Base-by-base conservation (phyloP, 2,888 invertebrate species). In the Euphydryas editha region DNA sequence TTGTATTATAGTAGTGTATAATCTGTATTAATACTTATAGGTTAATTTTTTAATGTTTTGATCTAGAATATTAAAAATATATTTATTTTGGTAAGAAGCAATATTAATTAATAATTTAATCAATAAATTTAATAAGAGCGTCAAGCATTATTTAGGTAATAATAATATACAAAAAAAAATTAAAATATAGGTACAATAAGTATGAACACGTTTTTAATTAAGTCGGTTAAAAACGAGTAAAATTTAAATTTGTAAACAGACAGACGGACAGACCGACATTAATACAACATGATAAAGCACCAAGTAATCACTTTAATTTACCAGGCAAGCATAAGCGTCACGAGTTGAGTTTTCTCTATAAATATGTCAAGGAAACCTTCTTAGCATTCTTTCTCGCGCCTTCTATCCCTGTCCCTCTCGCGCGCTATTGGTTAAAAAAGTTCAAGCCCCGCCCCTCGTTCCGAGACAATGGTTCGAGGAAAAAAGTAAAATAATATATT, bases 371-470 rank as follows among this genome's bases (percentile, higher is more conserved):
- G 79, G 76, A 73, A 74, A 75, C 47, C 65, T 68, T 75, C 75
- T 60, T 58, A n/a, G 75, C 81, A 72, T 73, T 80, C 76, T 75
- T 75, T 73, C 67, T 68, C 62, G 65, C 65, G 69, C 65, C 30
- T 18, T 39, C 72, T 49, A 20, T 82, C 84, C 72, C 79, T 60
- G 58, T 85, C 80, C 39, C 55, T 30, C 83, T 44, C 65, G 36
- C 37, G 42, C 71, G 70, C 68, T 76, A 86, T 86, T 86, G 85
- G 87, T 65, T 70, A 74, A 79, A 51, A 85, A 85, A 84, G 83
- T 83, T 81, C 74, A 56, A 37, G 73, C 78, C 76, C 78, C 87
- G 83, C 87, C 87, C 83, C 76, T 75, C 72, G 74, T 78, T 76
- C 77, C 70, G 71, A 80, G 79, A 86, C 86, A 86, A 86, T 84